Evolutionary conservation across 2,797 vertebrate genomes (phyloP), one percentile per base, ranked within the genome.

Genomic region (Cyclura pinguis): DNA sequence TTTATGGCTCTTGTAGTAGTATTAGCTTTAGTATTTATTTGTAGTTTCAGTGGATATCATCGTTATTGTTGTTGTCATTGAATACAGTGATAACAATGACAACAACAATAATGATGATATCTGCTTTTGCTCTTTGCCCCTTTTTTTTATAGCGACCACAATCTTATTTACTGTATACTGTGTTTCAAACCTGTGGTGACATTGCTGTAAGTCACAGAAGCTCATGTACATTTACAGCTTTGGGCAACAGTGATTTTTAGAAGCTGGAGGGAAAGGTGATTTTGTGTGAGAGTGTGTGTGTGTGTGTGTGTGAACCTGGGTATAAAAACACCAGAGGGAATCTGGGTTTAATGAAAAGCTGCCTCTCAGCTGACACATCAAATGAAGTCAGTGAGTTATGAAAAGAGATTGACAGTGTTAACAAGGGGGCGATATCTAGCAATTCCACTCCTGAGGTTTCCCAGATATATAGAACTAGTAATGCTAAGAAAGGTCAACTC

Each of bases 241-340:
- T 6, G 84, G 59, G 80, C n/a, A 90, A 82, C 2, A 74, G 18
- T 69, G 5, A 0, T 85, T 92, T 92, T 27, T n/a, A 47, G 84
- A 89, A 80, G 3, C 91, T 86, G 74, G 59, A 91, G 13, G 18
- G n/a, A 90, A 85, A 80, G 0, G 64, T 77, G 83, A 90, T 85
- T 91, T 62, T 18, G 14, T 59, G 14, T 59, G 57, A 22, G 59
- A 10, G 42, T 82, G 62, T 18, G 7, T 57, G 35, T 35, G 35
- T 38, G 27, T 20, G 55, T 32, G 55, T 6, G 18, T 47, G 64
- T 42, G 76, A 87, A 77, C 80, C 27, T 90, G 16, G 67, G n/a
- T 92, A 38, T 93, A 87, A 94, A 91, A 67, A 78, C 72, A 89
- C 55, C 22, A 72, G 89, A 81, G 32, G 38, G 1, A 93, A 18